phyloP scores from a whole-genome alignment of 2,888 invertebrate genomes.

The Hipparchia semele region DNA sequence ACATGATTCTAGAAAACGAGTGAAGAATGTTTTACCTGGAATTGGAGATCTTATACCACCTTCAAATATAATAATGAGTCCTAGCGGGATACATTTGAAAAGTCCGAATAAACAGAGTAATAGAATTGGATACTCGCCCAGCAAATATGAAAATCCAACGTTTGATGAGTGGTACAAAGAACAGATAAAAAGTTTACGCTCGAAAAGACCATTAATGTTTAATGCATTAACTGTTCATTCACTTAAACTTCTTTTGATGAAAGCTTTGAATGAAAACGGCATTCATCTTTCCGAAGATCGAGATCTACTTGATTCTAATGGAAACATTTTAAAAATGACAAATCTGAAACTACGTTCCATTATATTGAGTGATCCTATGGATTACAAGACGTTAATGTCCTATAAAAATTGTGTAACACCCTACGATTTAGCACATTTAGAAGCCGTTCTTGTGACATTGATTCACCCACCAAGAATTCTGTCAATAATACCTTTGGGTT shows the following conservation, averaged over 20 bases:
- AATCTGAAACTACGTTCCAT: constrained; percentile 58
- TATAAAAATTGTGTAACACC: constrained; percentile 40
- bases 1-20: no score
- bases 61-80: neutral
- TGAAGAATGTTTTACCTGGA: neutral
- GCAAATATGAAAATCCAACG: constrained; percentile 1
- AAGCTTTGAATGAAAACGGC: constrained; percentile 52
- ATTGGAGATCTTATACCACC: neutral
- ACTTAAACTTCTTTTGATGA: constrained; percentile 49
- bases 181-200: constrained; percentile 16
- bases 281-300: constrained; percentile 50
- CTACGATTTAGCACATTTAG: constrained; percentile 48
- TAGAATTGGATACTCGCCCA: neutral
- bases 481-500: constrained; percentile 58
- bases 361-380: constrained; percentile 53
- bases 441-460: constrained; percentile 55
- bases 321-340: constrained; percentile 46
- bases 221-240: constrained; percentile 42
- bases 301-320: constrained; percentile 48
- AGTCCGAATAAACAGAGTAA: neutral
- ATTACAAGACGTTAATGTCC: constrained; percentile 42
- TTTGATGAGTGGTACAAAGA: constrained; percentile 43
- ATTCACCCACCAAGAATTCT: constrained; percentile 55
- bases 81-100: neutral
- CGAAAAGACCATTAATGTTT: constrained; percentile 15